Evolutionary conservation across 1,140 invertebrate genomes (phyloP).

Genomic region (Cyclargus thomasi): DNA sequence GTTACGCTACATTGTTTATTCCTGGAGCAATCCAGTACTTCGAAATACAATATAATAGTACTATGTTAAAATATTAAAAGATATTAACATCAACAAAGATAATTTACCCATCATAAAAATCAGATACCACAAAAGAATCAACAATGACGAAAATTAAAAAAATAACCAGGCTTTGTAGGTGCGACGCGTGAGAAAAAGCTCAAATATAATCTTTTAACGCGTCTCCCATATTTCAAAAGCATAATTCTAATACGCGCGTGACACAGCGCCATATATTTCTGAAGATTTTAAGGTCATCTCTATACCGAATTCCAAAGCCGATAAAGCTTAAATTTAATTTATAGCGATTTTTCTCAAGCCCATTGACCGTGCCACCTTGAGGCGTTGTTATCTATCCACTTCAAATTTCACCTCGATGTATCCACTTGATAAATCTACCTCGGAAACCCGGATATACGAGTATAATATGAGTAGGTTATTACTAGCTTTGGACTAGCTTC

Average conservation of each 20-base stretch:
- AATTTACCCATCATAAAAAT: too few species aligned
- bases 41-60: too few species aligned
- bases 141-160: too few species aligned
- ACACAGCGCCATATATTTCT: background rate
- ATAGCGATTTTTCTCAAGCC: background rate
- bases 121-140: too few species aligned
- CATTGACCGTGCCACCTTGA: background rate
- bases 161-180: too few species aligned
- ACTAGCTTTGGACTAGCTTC: too few species aligned
- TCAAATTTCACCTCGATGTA: conserved; percentile 5
- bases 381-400: conserved; percentile 9
- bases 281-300: conserved; percentile 4
- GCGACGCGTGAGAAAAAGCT: background rate
- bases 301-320: background rate
- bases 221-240: background rate
- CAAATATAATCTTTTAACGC: background rate
- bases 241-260: background rate
- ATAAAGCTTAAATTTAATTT: conserved; percentile 1
- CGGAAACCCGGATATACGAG: conserved; percentile 8
- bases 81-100: too few species aligned
- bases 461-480: background rate
- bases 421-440: background rate
- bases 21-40: too few species aligned
- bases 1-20: too few species aligned
- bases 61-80: too few species aligned